These are phyloP conservation scores for Egretta garzetta DNA, from an alignment of 2,113 vertebrate species.

Conservation along the genomic window DNA sequence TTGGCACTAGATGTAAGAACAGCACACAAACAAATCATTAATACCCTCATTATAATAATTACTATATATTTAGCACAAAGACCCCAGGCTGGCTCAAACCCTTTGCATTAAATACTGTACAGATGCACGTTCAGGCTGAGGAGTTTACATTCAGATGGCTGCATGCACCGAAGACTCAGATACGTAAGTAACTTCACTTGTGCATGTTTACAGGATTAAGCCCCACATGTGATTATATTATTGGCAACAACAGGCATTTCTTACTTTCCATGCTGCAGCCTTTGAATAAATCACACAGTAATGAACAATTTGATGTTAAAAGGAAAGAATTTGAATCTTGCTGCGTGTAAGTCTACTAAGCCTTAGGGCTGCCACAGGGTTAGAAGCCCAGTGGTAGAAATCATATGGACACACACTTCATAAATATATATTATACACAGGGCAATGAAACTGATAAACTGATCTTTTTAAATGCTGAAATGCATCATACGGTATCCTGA, in stretches of 20 bases:
- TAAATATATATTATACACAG: not conserved
- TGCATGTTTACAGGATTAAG: slow-evolving; percentile 36
- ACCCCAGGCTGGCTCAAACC: slow-evolving; percentile 53
- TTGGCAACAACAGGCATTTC: not conserved
- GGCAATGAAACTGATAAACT: not conserved
- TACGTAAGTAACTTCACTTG: slow-evolving; percentile 26
- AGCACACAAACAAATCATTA: slow-evolving; percentile 66
- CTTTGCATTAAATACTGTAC: slow-evolving; percentile 5
- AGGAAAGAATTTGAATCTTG: not conserved
- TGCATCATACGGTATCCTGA: not conserved
- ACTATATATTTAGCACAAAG: slow-evolving; percentile 65
- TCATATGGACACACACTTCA: not conserved
- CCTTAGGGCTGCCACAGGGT: not conserved
- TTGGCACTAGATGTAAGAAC: slow-evolving; percentile 61
- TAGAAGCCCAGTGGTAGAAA: not conserved
- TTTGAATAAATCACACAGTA: slow-evolving; percentile 36
- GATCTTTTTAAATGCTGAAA: not conserved
- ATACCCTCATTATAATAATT: slow-evolving; percentile 63
- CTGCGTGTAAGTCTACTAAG: not conserved
- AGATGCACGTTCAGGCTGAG: slow-evolving; percentile 44
- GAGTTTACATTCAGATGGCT: slow-evolving; percentile 14
- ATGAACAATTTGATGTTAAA: not conserved
- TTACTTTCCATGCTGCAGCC: slow-evolving; percentile 15
- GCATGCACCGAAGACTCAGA: not conserved
- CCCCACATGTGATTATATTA: not conserved